Evolutionary conservation across 2,113 vertebrate species (phyloP), one percentile per base, ranked within the genome.

Genomic region (Potamarius usumacintae): DNA sequence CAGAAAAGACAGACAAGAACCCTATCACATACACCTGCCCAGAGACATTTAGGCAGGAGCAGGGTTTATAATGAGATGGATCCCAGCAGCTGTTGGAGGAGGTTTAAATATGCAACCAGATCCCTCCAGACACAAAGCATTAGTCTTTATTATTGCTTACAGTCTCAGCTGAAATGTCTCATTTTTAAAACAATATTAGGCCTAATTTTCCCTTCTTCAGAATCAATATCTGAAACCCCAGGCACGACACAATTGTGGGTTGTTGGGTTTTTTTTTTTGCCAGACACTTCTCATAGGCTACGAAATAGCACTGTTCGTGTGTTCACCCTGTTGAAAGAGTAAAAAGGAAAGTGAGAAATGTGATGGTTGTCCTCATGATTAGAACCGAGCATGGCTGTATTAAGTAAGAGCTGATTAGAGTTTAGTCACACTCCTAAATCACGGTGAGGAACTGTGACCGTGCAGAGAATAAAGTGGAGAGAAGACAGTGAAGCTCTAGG

Each of bases 1-100:
- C 74, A 78, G 72, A 89, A 69, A 30, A 89, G 82, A 71, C 83
- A 72, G 27, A 79, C 85, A 27, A 83, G 71, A 89, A 87, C 55
- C 78, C 58, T 69, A 67, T 84, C 87, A 85, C 83, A 80, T 27
- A 57, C 52, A 79, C 60, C 86, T 50, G 25, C 72, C 55, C 84
- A 53, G 67, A 79, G 80, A 86, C 78, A 83, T 65, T 79, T 76
- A 69, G 58, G 74, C 52, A 82, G 76, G 58, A 87, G 74, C 67
- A 2, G 58, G 27, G 76, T 25, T 86, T 81, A 79, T 86, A 50
- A 80, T 90, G 84, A 86, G 82, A 83, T 27, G 20, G 57, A 90
- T 53, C 83, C 63, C 17, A 76, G 84, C 77, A 85, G 77, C 80
- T 86, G 79, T 5, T 82, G 69, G 76, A 82, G 65, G 53, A 82